Evolutionary conservation across 2,113 vertebrate genomes (phyloP).

Genomic region (Zapornia atra): DNA sequence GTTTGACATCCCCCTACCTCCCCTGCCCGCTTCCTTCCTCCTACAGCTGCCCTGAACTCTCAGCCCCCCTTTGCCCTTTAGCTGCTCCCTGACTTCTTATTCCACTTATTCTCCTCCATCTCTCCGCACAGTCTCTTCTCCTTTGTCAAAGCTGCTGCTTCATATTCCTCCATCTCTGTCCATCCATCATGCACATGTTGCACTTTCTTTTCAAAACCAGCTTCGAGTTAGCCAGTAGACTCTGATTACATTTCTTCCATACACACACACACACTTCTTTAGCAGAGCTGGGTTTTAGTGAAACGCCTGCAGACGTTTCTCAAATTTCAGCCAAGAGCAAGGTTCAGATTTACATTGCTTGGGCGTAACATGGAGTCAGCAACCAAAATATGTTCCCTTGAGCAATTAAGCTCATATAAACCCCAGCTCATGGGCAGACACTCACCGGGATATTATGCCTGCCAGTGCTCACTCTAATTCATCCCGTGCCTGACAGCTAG

Average conservation of each 20-base stretch:
- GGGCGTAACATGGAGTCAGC: conserved; percentile 46
- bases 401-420: conserved; percentile 21
- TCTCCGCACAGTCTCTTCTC: background rate
- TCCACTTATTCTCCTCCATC: background rate
- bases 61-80: background rate
- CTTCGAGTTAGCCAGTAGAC: background rate
- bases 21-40: background rate
- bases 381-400: conserved; percentile 31
- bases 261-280: background rate
- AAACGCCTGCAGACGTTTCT: background rate
- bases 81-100: background rate
- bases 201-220: background rate
- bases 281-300: conserved; percentile 1
- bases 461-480: background rate
- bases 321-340: conserved; percentile 46
- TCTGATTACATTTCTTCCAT: background rate
- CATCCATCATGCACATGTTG: background rate
- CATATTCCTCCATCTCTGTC: background rate
- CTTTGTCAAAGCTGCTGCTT: background rate
- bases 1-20: background rate
- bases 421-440: background rate
- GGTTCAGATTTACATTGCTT: conserved; percentile 26
- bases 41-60: background rate
- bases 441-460: background rate
- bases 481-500: background rate